Percentiles rank a stretch among this genome's conserved stretches.
Conservation (phyloP, 2,113 vertebrate genomes). For the Peromyscus leucopus region DNA sequence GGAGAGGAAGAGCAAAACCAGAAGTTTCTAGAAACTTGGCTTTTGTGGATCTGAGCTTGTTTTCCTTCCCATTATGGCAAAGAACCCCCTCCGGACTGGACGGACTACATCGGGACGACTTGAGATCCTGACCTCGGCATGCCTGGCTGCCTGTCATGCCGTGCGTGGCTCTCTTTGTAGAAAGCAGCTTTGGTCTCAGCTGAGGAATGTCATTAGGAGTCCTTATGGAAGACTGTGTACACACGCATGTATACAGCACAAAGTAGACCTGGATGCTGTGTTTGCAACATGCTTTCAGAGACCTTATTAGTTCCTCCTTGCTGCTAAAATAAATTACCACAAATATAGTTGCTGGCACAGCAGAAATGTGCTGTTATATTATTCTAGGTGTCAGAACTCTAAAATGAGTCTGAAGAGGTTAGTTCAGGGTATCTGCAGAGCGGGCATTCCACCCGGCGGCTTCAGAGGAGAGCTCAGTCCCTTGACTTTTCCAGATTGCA, state of each 20-base stretch:
- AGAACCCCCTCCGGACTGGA: background rate
- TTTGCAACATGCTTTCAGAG: background rate
- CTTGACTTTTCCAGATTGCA: background rate
- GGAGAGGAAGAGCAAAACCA: background rate
- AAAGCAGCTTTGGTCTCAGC: slow-evolving; percentile 59
- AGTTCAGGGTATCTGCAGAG: background rate
- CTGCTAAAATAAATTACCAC: background rate
- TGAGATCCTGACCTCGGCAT: slow-evolving; percentile 35
- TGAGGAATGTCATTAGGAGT: background rate
- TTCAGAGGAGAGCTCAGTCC: background rate
- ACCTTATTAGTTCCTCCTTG: background rate
- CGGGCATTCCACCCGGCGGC: background rate
- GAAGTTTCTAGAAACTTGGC: background rate
- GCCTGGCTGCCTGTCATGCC: background rate
- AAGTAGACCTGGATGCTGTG: too few relatives aligned
- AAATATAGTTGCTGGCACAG: background rate
- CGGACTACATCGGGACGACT: background rate
- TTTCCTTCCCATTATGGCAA: background rate
- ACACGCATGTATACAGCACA: too few relatives aligned
- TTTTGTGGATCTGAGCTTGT: background rate
- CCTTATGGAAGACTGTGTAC: slow-evolving; percentile 24
- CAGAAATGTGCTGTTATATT: background rate
- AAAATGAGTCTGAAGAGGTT: background rate
- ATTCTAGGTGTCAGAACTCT: background rate
- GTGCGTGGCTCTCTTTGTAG: background rate